Evolutionary conservation across 2,888 invertebrate species (phyloP).

Genomic region (Chirona hameri): DNA sequence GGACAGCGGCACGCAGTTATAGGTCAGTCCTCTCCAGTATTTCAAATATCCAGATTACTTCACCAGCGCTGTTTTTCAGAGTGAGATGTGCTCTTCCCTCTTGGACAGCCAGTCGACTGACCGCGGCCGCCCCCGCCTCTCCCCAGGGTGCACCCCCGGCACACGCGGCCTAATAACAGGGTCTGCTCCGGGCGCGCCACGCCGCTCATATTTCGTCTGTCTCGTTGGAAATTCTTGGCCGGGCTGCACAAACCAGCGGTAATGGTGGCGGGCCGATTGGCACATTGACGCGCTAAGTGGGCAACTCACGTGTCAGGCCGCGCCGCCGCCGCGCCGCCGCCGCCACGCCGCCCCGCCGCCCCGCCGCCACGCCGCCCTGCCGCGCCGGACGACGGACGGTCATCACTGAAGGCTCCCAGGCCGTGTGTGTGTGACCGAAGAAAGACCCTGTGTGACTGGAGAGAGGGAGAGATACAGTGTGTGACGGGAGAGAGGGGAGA

Average conservation of each 20-base stretch:
- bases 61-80: too few species aligned
- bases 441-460: too few species aligned
- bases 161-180: background rate
- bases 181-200: background rate
- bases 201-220: background rate
- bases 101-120: too few species aligned
- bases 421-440: background rate
- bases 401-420: background rate
- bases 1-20: too few species aligned
- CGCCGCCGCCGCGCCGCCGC: background rate
- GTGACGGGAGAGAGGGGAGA: too few species aligned
- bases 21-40: too few species aligned
- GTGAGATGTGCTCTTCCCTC: too few species aligned
- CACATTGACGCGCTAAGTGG: constrained; percentile 12
- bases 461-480: too few species aligned
- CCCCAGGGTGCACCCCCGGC: background rate
- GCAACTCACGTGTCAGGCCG: background rate
- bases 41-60: too few species aligned
- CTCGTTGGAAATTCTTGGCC: constrained; percentile 6
- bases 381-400: background rate
- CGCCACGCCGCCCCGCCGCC: background rate
- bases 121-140: too few species aligned
- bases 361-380: too few species aligned
- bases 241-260: background rate
- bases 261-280: background rate